phyloP scores from a whole-genome alignment of 1,140 invertebrate species.

The Apis dorsata region DNA sequence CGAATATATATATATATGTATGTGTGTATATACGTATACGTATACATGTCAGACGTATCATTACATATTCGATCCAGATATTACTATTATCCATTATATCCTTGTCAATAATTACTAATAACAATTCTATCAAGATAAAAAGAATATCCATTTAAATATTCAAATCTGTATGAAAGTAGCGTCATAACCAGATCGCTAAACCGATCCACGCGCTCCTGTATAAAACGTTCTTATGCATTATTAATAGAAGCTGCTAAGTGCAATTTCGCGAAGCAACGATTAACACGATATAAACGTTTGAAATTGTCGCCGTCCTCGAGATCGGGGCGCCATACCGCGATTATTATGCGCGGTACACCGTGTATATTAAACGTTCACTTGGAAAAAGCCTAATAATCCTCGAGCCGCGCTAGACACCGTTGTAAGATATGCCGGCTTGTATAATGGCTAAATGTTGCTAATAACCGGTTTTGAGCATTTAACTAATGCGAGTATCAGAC shows the following conservation, averaged over 20 bases:
- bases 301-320: constrained; percentile 45
- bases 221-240: neutral
- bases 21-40: neutral
- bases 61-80: too few relatives aligned
- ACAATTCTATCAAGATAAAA: neutral
- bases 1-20: neutral
- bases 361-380: constrained; percentile 55
- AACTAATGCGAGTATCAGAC: constrained; percentile 65
- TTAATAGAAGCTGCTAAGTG: constrained; percentile 21
- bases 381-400: constrained; percentile 65
- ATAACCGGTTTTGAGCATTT: constrained; percentile 67
- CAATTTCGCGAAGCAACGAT: constrained; percentile 28
- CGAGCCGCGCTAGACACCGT: constrained; percentile 41
- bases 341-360: constrained; percentile 49
- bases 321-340: constrained; percentile 35
- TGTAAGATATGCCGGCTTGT: constrained; percentile 52
- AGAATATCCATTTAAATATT: neutral
- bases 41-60: neutral
- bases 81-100: neutral
- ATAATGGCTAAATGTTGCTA: constrained; percentile 67
- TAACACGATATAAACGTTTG: constrained; percentile 41
- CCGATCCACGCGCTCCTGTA: neutral
- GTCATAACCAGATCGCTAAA: neutral
- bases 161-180: neutral
- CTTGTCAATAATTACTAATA: neutral